These are phyloP conservation scores for Heliocidaris erythrogramma DNA, from an alignment of 35 echinoderm and acorn worm genomes.

Conservation along the genomic window DNA sequence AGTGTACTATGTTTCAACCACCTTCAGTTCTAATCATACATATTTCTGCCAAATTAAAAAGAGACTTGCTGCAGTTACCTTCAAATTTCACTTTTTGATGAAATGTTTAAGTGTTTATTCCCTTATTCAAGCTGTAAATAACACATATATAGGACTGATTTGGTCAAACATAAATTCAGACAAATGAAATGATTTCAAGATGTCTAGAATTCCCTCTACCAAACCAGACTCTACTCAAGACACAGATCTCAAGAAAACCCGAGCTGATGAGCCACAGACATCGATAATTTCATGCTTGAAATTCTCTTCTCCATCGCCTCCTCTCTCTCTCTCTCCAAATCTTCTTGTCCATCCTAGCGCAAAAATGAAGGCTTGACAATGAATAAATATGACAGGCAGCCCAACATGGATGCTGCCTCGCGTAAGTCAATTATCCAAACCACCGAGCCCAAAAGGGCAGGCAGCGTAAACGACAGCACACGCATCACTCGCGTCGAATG, in stretches of 20 bases:
- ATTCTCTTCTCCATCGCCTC: background rate
- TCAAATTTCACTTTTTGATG: too few species aligned
- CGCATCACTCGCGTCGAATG: background rate
- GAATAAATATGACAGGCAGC: slow-evolving; percentile 24
- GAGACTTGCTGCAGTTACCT: too few species aligned
- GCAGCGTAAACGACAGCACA: background rate
- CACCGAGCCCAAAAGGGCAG: slow-evolving; percentile 19
- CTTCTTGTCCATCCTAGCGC: background rate
- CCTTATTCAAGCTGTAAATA: too few species aligned
- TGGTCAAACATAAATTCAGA: too few species aligned
- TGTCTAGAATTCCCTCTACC: background rate
- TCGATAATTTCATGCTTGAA: background rate
- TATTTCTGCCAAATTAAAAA: too few species aligned
- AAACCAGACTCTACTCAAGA: background rate
- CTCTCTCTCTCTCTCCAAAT: background rate
- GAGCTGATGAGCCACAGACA: background rate
- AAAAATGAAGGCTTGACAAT: background rate
- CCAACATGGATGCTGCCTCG: background rate
- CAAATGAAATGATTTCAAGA: too few species aligned
- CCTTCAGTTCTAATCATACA: too few species aligned
- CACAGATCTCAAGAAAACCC: background rate
- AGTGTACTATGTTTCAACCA: too few species aligned
- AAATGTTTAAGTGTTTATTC: too few species aligned
- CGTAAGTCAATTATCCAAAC: slow-evolving; percentile 42
- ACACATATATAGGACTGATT: too few species aligned